Conservation (phyloP, 2,113 vertebrate genomes). For the Furnarius figulus region DNA sequence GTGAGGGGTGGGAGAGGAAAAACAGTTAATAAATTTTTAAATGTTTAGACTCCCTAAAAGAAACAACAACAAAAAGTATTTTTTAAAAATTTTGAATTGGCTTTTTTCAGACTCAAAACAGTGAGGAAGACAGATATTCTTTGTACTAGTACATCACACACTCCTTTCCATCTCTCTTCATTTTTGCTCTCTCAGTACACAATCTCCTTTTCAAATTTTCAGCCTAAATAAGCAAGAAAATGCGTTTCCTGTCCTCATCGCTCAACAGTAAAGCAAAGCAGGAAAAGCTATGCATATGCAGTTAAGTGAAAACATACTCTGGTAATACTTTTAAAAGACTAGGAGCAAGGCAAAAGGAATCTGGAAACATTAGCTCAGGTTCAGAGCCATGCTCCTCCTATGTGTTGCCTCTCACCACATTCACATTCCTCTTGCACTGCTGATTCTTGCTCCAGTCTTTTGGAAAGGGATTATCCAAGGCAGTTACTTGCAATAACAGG, state of each 20-base stretch:
- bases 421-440: neutral
- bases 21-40: neutral
- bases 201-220: neutral
- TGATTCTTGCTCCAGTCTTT: neutral
- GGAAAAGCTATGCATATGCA: neutral
- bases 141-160: neutral
- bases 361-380: neutral
- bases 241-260: neutral
- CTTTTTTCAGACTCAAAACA: neutral
- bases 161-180: neutral
- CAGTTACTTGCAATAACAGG: neutral
- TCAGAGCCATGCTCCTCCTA: accelerated
- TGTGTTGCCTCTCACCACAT: neutral
- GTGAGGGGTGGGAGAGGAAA: accelerated
- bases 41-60: neutral
- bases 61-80: neutral
- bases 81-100: neutral
- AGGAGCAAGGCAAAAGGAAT: neutral
- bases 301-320: neutral
- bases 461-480: neutral
- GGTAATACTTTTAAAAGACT: neutral
- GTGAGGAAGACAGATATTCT: neutral
- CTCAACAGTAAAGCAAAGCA: neutral
- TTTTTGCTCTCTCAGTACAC: neutral
- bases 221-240: neutral